Evolutionary conservation across 2,113 vertebrate species (phyloP), one percentile per base, ranked within the genome.

Genomic region (Hystrix brachyura): DNA sequence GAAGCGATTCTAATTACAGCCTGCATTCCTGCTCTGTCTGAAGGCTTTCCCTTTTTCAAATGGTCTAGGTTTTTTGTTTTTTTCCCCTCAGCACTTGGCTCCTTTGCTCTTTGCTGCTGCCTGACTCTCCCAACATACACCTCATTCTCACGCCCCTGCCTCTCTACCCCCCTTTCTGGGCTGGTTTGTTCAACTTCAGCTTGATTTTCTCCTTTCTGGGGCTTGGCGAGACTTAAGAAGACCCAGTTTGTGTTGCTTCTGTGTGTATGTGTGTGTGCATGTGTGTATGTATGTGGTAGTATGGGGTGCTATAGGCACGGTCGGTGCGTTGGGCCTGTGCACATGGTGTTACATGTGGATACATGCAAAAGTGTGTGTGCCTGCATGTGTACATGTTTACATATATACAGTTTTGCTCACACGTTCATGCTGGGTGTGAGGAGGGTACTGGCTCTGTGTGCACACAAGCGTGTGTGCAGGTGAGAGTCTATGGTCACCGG

Each of bases 1-100:
- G 94, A 95, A 97, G 96, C 53, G 48, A 95, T 97, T 98, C 95
- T 97, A 96, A 67, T 98, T 97, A 96, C 97, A 98, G 84, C 38
- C 94, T 88, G 53, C 98, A 97, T 98, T 98, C 98, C 97, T 98
- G 93, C 97, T 96, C 46, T 48, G 94, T 88, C 97, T 97, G 94
- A 97, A 97, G 97, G 96, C 96, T 98, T 97, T 97, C 94, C 92
- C 97, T 97, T 97, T 96, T 97, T 87, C 91, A 96, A 97, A 96
- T 0, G 74, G 95, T 97, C 93, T 97, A 74, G 27, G 17, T 55
- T 97, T 96, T 85, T 88, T 97, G 95, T 65, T 90, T 88, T 74
- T 87, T 87, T 94, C 29, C 21, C 81, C 80, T 96, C 76, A 94
- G 94, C 57, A 76, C 72, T 97, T 97, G 96, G 94, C 96, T 98